phyloP scores from a whole-genome alignment of 2,888 invertebrate genomes.

The Fabriciana adippe region DNA sequence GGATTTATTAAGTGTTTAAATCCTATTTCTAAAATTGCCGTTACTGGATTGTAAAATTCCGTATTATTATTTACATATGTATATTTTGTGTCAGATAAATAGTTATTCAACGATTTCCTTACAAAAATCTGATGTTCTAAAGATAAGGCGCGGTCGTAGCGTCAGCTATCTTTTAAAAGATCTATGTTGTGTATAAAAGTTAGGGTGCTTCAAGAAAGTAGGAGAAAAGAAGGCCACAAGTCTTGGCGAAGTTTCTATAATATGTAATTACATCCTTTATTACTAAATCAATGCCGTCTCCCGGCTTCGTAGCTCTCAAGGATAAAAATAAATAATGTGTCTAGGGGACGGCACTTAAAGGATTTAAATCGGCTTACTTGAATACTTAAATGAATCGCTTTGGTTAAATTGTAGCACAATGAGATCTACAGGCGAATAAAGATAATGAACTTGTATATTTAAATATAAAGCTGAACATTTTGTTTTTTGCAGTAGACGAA shows the following conservation, averaged over 20 bases:
- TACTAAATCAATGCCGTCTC: neutral
- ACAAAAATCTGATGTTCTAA: slow-evolving; percentile 8
- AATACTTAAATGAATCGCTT: neutral
- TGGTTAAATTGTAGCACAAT: neutral
- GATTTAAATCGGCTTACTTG: neutral
- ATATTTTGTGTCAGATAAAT: neutral
- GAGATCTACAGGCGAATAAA: too few species aligned
- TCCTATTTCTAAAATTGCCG: too few species aligned
- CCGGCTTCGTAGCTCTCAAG: neutral
- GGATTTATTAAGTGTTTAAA: neutral
- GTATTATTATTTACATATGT: neutral
- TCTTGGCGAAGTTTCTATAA: slow-evolving; percentile 13
- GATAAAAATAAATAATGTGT: slow-evolving; percentile 1
- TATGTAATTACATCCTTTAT: slow-evolving; percentile 10
- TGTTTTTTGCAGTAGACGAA: too few species aligned
- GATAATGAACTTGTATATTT: too few species aligned
- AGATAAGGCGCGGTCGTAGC: slow-evolving; percentile 6
- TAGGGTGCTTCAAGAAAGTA: slow-evolving; percentile 9
- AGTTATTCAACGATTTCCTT: neutral
- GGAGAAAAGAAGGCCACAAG: slow-evolving; percentile 13
- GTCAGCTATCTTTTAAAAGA: slow-evolving; percentile 14
- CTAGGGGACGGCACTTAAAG: neutral
- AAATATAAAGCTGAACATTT: too few species aligned
- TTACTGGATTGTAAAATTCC: neutral
- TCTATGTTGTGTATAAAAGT: slow-evolving; percentile 16